phyloP scores from a whole-genome alignment of 2,888 invertebrate species.

The Cordilura impudica region DNA sequence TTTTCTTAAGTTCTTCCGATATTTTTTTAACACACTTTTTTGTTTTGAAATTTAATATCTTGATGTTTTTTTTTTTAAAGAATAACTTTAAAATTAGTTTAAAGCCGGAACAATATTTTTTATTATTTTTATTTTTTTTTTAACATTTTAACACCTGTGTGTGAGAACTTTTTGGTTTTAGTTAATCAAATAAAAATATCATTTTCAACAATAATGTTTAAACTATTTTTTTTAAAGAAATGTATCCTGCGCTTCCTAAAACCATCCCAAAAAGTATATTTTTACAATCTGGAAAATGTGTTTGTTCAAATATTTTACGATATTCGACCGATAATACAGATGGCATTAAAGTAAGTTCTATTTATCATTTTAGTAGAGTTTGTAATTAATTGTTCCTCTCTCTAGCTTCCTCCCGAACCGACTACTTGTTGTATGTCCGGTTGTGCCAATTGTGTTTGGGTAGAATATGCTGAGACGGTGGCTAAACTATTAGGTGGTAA shows the following conservation, averaged over 20 bases:
- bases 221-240: slow-evolving; percentile 60
- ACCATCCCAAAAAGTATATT: slow-evolving; percentile 65
- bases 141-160: slow-evolving; percentile 52
- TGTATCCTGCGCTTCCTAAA: slow-evolving; percentile 68
- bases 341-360: slow-evolving; percentile 66
- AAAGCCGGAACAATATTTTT: slow-evolving; percentile 55
- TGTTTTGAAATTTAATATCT: slow-evolving; percentile 61
- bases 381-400: slow-evolving; percentile 1
- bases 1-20: slow-evolving; percentile 53
- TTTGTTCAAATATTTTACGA: slow-evolving; percentile 58
- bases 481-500: slow-evolving; percentile 82
- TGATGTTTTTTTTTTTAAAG: slow-evolving; percentile 20
- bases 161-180: slow-evolving; percentile 38
- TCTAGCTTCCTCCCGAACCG: slow-evolving; percentile 80
- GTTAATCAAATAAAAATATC: slow-evolving; percentile 24
- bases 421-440: slow-evolving; percentile 94
- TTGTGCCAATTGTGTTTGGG: slow-evolving; percentile 95
- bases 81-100: not conserved
- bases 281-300: slow-evolving; percentile 58
- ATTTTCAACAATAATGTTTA: slow-evolving; percentile 20
- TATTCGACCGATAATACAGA: slow-evolving; percentile 58
- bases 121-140: slow-evolving; percentile 23
- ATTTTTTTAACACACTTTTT: slow-evolving; percentile 55
- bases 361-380: not conserved
- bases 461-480: slow-evolving; percentile 91